A percentile compares a stretch with the other conserved stretches of the same genome.
These are phyloP conservation scores for Corticium candelabrum DNA, from an alignment of 37 sponge, comb jelly and placozoan genomes.

Conservation along the genomic window DNA sequence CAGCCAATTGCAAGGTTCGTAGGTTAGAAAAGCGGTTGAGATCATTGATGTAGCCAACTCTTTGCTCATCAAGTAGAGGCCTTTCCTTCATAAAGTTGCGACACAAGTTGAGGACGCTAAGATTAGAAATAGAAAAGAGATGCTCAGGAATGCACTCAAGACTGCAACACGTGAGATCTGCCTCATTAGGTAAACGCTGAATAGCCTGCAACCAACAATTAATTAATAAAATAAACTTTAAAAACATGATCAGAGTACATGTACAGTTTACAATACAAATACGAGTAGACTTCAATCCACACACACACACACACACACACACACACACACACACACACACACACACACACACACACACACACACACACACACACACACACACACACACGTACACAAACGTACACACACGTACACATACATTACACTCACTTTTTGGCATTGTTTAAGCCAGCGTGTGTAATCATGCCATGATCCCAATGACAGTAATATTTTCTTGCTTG, in stretches of 20 bases:
- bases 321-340: conserved; percentile 20
- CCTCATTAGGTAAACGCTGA: conserved; percentile 5
- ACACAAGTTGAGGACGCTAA: conserved; percentile 53
- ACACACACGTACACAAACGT: neutral
- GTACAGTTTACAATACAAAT: too few species aligned
- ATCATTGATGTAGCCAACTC: conserved; percentile 64
- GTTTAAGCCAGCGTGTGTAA: conserved; percentile 61
- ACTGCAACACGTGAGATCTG: conserved; percentile 50
- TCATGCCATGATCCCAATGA: conserved; percentile 47
- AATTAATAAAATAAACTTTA: neutral
- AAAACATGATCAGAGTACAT: neutral
- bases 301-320: conserved; percentile 23
- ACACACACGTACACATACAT: neutral
- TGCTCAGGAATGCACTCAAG: conserved; percentile 60
- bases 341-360: conserved; percentile 15
- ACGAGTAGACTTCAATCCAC: too few species aligned
- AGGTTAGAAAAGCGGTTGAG: conserved; percentile 44
- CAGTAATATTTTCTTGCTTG: conserved; percentile 19
- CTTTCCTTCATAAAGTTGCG: conserved; percentile 59
- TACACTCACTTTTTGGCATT: conserved; percentile 55
- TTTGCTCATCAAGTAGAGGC: neutral
- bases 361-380: conserved; percentile 16
- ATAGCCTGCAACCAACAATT: neutral
- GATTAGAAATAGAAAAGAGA: conserved; percentile 57
- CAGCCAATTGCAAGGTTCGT: conserved; percentile 48